Percentiles rank a stretch among this genome's conserved stretches.
phyloP scores from a whole-genome alignment of 2,888 invertebrate species.

The Nomada ferruginata region DNA sequence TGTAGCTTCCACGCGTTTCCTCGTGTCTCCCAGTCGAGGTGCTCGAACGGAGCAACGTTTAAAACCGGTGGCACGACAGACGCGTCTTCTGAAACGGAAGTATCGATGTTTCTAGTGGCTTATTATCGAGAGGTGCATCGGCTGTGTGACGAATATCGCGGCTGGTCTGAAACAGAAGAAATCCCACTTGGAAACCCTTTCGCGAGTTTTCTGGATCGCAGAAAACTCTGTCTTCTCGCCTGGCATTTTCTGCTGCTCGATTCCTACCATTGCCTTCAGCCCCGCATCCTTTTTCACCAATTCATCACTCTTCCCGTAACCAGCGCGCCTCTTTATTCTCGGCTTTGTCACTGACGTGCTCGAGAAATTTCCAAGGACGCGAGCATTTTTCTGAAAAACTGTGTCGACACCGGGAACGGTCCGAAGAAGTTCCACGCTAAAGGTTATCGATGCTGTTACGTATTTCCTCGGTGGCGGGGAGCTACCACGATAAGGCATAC shows the following conservation, averaged over 20 bases:
- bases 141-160: constrained; percentile 26
- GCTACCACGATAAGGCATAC: constrained; percentile 52
- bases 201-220: constrained; percentile 58
- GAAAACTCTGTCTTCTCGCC: constrained; percentile 24
- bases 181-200: constrained; percentile 36
- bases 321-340: neutral
- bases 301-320: too few relatives aligned
- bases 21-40: constrained; percentile 9
- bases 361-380: constrained; percentile 38
- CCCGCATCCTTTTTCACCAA: too few relatives aligned
- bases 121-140: constrained; percentile 34
- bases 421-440: constrained; percentile 38
- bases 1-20: constrained; percentile 45
- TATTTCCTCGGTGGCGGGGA: constrained; percentile 13
- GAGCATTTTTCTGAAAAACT: constrained; percentile 47
- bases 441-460: constrained; percentile 64
- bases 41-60: neutral
- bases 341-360: neutral
- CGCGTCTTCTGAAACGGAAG: neutral
- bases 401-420: constrained; percentile 7
- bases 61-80: constrained; percentile 2
- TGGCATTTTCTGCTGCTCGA: constrained; percentile 47
- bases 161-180: constrained; percentile 56
- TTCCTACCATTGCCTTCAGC: neutral
- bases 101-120: constrained; percentile 24